These are phyloP conservation scores for Psammodynastes pulverulentus DNA, from an alignment of 2,113 vertebrate species.

Conservation along the genomic window DNA sequence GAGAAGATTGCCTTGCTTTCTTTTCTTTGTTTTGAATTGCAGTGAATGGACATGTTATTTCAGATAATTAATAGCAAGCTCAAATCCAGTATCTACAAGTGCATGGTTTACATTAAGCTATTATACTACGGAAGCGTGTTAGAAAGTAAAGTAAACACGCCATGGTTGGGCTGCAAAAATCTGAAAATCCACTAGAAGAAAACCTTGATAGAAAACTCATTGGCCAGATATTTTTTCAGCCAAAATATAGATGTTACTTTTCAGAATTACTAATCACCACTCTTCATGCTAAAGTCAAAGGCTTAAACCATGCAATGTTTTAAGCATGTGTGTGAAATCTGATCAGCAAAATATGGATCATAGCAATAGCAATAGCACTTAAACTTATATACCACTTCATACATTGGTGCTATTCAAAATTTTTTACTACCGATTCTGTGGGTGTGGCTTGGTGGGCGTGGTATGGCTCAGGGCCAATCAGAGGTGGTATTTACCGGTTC, in stretches of 20 bases:
- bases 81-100: background rate
- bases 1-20: background rate
- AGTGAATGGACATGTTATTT: background rate
- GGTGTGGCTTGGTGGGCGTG: no score
- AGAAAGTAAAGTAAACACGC: background rate
- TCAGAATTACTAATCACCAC: background rate
- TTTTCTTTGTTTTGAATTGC: background rate
- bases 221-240: background rate
- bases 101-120: background rate
- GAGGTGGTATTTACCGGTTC: no score
- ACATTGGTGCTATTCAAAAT: no score
- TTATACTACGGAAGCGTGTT: background rate
- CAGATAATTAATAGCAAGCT: background rate
- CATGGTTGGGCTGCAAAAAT: background rate
- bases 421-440: no score
- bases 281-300: background rate
- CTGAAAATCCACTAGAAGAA: background rate
- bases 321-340: background rate
- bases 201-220: background rate
- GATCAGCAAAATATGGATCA: background rate
- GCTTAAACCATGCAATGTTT: conserved; percentile 6
- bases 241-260: conserved; percentile 28
- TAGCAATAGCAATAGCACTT: no score
- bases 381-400: no score
- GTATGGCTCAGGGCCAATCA: no score